These are phyloP conservation scores for Plotosus lineatus DNA, from an alignment of 2,113 vertebrate genomes.

Conservation along the genomic window DNA sequence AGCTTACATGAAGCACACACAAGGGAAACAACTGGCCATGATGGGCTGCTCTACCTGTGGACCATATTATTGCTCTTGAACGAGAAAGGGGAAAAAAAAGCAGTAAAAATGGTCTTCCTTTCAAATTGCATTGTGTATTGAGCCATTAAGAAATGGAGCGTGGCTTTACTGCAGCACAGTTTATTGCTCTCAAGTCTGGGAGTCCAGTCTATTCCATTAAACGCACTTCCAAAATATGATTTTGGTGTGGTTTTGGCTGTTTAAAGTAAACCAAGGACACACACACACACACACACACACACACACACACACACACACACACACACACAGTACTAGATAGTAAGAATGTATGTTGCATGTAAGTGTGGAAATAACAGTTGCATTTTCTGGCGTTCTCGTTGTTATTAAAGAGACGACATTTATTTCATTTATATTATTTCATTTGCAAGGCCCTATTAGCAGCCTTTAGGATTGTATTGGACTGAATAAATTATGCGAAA, in stretches of 20 bases:
- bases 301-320: too few relatives aligned
- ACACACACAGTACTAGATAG: not conserved
- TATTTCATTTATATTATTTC: conserved; percentile 1
- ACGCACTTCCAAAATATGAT: conserved; percentile 5
- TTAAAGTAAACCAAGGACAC: too few relatives aligned
- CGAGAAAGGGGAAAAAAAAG: conserved; percentile 25
- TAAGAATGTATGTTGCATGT: not conserved
- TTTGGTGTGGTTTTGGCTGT: not conserved
- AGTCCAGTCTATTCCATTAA: conserved; percentile 23
- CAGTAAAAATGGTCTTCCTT: conserved; percentile 35
- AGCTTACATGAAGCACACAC: conserved; percentile 49
- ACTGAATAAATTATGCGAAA: not conserved
- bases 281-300: too few relatives aligned
- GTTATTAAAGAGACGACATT: not conserved
- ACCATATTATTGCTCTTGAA: conserved; percentile 48
- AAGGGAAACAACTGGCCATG: conserved; percentile 54
- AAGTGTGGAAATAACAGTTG: not conserved
- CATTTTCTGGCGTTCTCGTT: too few relatives aligned
- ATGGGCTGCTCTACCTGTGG: conserved; percentile 48
- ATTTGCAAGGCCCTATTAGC: conserved; percentile 12
- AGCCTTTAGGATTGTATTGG: not conserved
- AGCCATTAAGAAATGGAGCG: conserved; percentile 41
- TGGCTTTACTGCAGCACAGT: conserved; percentile 36
- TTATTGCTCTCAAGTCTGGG: conserved; percentile 34
- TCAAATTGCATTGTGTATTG: conserved; percentile 47